Conservation (phyloP, 2,888 invertebrate species). For the Elmis aenea region DNA sequence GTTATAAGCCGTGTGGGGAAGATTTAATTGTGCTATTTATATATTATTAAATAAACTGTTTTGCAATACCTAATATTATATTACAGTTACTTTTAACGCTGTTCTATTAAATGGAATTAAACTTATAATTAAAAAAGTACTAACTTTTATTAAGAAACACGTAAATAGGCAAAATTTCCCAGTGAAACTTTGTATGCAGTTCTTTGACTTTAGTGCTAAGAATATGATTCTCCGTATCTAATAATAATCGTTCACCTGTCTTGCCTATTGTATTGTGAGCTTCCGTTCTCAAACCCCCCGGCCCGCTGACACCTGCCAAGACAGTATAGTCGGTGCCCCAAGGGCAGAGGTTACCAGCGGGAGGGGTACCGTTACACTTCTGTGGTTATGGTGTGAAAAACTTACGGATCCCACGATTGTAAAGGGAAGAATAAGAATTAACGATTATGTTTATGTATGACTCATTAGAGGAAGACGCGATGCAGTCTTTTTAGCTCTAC, state of each 20-base stretch:
- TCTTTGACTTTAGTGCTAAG: no score
- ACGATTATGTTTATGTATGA: constrained; percentile 24
- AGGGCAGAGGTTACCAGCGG: constrained; percentile 24
- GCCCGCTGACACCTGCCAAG: constrained; percentile 3
- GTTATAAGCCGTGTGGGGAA: no score
- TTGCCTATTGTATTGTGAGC: constrained; percentile 22
- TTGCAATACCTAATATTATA: no score
- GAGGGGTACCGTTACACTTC: constrained; percentile 23
- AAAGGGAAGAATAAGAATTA: constrained; percentile 19
- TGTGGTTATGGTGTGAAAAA: constrained; percentile 26
- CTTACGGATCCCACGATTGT: constrained; percentile 21
- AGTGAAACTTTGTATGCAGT: no score
- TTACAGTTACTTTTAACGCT: no score
- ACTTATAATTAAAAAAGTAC: no score
- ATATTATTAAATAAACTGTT: no score
- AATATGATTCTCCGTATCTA: constrained; percentile 12
- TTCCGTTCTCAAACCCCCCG: constrained; percentile 24
- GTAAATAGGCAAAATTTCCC: no score
- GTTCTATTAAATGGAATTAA: no score
- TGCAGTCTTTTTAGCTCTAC: no score
- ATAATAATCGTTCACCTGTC: constrained; percentile 26
- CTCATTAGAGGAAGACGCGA: constrained; percentile 23
- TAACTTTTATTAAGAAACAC: no score
- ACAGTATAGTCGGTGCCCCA: constrained; percentile 9
- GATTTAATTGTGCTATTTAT: no score